Evolutionary conservation across 2,113 vertebrate species (phyloP).

Genomic region (Triplophysa rosa): DNA sequence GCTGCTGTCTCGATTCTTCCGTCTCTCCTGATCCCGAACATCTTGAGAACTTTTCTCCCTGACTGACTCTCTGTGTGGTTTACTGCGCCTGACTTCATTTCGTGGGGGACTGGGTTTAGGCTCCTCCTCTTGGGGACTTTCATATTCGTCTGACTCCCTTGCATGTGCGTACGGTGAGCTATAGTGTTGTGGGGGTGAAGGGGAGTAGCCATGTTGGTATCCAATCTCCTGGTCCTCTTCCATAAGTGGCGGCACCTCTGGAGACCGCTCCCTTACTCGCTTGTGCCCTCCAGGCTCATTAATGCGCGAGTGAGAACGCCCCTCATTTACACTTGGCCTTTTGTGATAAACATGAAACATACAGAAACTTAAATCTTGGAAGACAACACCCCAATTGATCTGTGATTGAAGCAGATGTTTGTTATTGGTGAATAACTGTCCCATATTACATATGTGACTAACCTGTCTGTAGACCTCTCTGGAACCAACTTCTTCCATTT

Average conservation of each 20-base stretch:
- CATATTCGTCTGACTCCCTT: slow-evolving; percentile 71
- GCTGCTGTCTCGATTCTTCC: slow-evolving; percentile 47
- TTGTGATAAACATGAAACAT: neutral
- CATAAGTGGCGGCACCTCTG: slow-evolving; percentile 58
- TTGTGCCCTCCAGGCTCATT: slow-evolving; percentile 62
- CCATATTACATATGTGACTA: slow-evolving; percentile 25
- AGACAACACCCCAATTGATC: neutral
- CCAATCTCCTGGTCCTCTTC: slow-evolving; percentile 68
- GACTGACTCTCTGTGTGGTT: slow-evolving; percentile 63
- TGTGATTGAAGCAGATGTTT: neutral
- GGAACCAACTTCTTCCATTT: slow-evolving; percentile 97
- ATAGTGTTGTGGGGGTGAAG: slow-evolving; percentile 75
- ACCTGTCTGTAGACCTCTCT: slow-evolving; percentile 82
- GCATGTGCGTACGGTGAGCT: slow-evolving; percentile 65
- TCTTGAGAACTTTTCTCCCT: slow-evolving; percentile 65
- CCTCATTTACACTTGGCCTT: slow-evolving; percentile 67
- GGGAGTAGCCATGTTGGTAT: slow-evolving; percentile 80
- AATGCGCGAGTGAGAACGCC: slow-evolving; percentile 55
- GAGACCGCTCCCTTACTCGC: slow-evolving; percentile 74
- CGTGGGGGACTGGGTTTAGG: slow-evolving; percentile 58
- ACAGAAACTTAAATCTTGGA: neutral
- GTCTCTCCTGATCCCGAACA: slow-evolving; percentile 55
- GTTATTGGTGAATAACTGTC: neutral
- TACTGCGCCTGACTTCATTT: slow-evolving; percentile 61
- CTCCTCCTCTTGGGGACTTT: slow-evolving; percentile 78